Evolutionary conservation across 2,888 invertebrate species (phyloP).

Genomic region (Endomychus coccineus): DNA sequence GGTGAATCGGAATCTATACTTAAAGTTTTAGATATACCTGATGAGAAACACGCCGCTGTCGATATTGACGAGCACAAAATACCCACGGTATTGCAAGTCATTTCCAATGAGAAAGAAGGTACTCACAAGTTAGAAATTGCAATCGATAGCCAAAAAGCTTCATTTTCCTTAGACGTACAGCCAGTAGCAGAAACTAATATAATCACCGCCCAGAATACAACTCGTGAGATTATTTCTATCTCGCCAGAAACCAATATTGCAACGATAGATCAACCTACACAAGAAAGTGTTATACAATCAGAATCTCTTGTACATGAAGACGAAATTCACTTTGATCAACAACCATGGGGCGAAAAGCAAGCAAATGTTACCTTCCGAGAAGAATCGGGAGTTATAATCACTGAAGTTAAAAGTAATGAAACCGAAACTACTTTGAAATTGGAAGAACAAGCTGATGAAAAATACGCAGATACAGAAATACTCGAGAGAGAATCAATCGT

Average conservation of each 20-base stretch:
- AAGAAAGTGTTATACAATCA: conserved; percentile 43
- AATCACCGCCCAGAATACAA: conserved; percentile 36
- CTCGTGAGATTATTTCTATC: conserved; percentile 27
- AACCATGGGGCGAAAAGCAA: conserved; percentile 37
- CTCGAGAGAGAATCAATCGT: conserved; percentile 45
- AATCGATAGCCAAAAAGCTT: conserved; percentile 39
- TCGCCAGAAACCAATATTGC: conserved; percentile 41
- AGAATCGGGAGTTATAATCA: conserved; percentile 43
- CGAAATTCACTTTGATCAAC: conserved; percentile 41
- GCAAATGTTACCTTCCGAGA: conserved; percentile 43
- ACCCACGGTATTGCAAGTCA: conserved; percentile 44
- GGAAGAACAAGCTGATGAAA: conserved; percentile 34
- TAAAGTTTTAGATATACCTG: conserved; percentile 43
- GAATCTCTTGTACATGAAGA: conserved; percentile 40
- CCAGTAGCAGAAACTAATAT: conserved; percentile 44
- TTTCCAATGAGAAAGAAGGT: conserved; percentile 47
- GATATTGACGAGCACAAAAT: conserved; percentile 43
- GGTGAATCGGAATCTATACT: conserved; percentile 53
- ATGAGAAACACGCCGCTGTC: conserved; percentile 42
- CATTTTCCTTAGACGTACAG: conserved; percentile 37
- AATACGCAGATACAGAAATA: conserved; percentile 37
- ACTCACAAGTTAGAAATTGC: conserved; percentile 28
- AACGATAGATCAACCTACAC: conserved; percentile 42
- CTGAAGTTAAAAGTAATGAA: conserved; percentile 48
- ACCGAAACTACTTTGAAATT: conserved; percentile 39